Base-by-base conservation (phyloP, 2,797 vertebrate species). In the Menidia menidia region DNA sequence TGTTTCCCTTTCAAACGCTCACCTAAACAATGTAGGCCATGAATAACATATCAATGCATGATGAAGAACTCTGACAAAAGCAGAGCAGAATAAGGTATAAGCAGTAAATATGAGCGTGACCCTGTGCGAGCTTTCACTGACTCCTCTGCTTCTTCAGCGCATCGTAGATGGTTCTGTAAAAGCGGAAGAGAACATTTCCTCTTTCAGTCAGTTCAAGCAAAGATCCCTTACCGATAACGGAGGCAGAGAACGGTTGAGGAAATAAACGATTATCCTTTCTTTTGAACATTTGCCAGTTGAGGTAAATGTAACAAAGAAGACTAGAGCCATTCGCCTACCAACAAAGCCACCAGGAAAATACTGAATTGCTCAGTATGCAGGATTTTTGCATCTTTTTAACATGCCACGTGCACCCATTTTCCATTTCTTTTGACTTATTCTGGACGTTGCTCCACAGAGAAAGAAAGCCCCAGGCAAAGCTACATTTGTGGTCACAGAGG, bases 111-210 rank as follows among this genome's bases (percentile, higher is more conserved):
- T 52, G 47, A 39, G 39, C 35, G 6, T 60, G 56, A 68, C 56
- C 47, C 57, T 51, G 18, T 51, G 35, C 33, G 32, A 68, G 41
- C 56, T 35, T 68, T 52, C 41, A 56, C 19, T 47, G 9, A 25
- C 47, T 1, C 11, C 54, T 5, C 32, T 12, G 33, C 18, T 48
- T 51, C 15, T 25, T 41, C 33, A 42, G 64, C 43, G 15, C 31
- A 9, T 2, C 43, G 39, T 19, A 33, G 16, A 19, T 4, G 47
- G 42, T 55, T 59, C 45, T 55, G 12, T 25, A 45, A 47, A 13
- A 14, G 11, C 15, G 35, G 18, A 12, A 4, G 19, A 31, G 18
- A 39, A 57, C 43, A 48, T 48, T 31, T 53, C 42, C 30, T 68
- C 10, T 42, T 31, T 44, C 45, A 68, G 19, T 68, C 15, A 52